A percentile compares a stretch with the other conserved stretches of the same genome.
These are phyloP conservation scores for Uria lomvia DNA, from an alignment of 2,113 vertebrate species.

Conservation along the genomic window DNA sequence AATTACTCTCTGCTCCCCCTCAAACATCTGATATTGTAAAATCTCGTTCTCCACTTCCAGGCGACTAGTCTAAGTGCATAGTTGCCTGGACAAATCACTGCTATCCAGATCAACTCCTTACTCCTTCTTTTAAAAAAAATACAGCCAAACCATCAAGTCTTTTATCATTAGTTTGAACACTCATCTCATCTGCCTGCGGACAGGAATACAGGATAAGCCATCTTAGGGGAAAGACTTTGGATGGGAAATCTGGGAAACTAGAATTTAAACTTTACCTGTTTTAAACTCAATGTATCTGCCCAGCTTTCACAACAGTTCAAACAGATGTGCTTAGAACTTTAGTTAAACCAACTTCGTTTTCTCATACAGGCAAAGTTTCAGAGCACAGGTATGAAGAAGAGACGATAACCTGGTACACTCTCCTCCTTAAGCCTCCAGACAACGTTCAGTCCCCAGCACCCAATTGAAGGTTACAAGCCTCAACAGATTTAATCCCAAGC, in stretches of 20 bases:
- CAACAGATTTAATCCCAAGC: neutral
- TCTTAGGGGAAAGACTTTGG: neutral
- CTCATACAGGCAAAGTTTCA: neutral
- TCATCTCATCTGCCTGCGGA: neutral
- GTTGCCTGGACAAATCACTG: neutral
- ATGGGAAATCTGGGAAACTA: neutral
- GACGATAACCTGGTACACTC: neutral
- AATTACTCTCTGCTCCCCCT: neutral
- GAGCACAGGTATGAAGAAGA: neutral
- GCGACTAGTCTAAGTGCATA: neutral
- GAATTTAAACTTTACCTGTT: neutral
- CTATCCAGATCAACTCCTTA: neutral
- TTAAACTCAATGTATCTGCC: neutral
- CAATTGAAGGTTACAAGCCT: neutral
- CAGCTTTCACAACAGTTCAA: neutral
- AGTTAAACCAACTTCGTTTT: neutral
- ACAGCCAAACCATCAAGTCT: neutral
- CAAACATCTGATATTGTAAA: slow-evolving; percentile 1
- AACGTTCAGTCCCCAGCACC: neutral
- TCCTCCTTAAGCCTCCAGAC: neutral
- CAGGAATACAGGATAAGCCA: neutral
- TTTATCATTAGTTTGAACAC: neutral
- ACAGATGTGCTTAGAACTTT: neutral
- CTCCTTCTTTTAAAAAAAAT: neutral
- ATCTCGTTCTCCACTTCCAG: neutral